Conservation (phyloP, 2,113 vertebrate genomes). For the Penelope pileata region DNA sequence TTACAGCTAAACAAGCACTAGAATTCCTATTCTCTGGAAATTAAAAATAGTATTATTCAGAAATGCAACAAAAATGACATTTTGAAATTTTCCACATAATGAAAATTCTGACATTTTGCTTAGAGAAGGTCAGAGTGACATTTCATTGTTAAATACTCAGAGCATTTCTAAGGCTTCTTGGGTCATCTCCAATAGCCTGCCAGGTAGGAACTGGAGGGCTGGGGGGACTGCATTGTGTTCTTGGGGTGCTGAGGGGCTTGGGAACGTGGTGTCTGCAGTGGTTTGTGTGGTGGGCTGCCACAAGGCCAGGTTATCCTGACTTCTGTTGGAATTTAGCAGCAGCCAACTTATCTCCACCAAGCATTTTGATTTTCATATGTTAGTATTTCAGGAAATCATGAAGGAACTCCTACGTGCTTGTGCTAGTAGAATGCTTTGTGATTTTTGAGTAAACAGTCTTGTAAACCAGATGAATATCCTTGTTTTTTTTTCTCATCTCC, state of each 20-base stretch:
- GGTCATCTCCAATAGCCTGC: constrained; percentile 18
- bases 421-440: background rate
- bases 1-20: background rate
- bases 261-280: background rate
- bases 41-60: constrained; percentile 39
- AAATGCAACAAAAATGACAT: constrained; percentile 64
- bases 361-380: background rate
- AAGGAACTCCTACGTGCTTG: background rate
- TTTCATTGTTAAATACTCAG: constrained; percentile 55
- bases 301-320: background rate
- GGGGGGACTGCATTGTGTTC: background rate
- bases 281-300: background rate
- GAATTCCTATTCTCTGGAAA: constrained; percentile 31
- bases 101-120: constrained; percentile 67
- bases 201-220: background rate
- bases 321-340: background rate
- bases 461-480: background rate
- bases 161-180: constrained; percentile 18
- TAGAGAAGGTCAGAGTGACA: constrained; percentile 70
- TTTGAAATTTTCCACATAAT: constrained; percentile 66
- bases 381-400: background rate
- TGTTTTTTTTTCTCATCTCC: background rate
- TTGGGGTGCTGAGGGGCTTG: background rate
- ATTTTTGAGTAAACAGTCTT: background rate
- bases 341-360: background rate